Conservation (phyloP, 2,113 vertebrate genomes). For the Machaerirhynchus nigripectus region DNA sequence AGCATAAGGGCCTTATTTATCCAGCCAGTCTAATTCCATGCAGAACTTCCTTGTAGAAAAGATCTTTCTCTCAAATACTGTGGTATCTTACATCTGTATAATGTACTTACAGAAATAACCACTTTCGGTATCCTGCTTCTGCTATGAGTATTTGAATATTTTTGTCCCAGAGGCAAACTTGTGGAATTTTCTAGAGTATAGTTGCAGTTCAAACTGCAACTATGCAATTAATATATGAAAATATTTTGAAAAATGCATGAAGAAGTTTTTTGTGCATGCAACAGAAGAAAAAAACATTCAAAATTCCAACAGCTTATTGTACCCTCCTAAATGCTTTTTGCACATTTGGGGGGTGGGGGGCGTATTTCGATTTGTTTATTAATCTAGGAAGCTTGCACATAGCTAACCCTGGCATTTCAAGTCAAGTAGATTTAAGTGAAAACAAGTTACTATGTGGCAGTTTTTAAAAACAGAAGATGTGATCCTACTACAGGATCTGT, state of each 20-base stretch:
- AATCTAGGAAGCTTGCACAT: neutral
- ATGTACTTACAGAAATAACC: neutral
- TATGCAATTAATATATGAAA: neutral
- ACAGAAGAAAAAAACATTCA: neutral
- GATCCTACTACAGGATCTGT: neutral
- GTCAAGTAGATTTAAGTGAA: neutral
- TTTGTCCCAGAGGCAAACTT: neutral
- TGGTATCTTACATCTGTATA: neutral
- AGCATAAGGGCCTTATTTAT: neutral
- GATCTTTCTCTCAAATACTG: neutral
- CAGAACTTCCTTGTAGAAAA: neutral
- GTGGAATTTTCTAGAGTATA: neutral
- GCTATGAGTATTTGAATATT: neutral
- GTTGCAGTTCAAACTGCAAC: neutral
- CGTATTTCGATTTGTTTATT: neutral
- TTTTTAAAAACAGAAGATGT: neutral
- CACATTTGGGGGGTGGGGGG: fast-evolving
- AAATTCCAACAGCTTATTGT: neutral
- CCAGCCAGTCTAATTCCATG: neutral
- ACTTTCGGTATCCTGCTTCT: neutral
- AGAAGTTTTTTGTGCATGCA: neutral
- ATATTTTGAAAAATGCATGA: neutral
- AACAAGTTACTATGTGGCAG: neutral
- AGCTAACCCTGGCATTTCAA: neutral
- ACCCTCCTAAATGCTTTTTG: neutral